These are phyloP conservation scores for Myzus persicae DNA, from an alignment of 1,140 invertebrate species.

Conservation along the genomic window DNA sequence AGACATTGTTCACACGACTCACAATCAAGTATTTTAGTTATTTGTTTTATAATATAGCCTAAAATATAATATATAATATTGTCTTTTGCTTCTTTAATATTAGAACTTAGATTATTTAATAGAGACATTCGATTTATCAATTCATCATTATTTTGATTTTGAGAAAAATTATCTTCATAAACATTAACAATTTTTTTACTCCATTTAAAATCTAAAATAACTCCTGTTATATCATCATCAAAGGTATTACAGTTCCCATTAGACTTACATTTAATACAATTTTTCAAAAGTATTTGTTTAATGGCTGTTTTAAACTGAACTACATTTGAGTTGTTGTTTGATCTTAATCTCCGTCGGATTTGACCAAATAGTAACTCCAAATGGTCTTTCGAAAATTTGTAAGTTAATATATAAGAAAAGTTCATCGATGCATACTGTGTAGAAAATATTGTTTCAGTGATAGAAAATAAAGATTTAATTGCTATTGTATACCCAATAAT, in stretches of 20 bases:
- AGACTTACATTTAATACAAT: neutral
- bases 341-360: neutral
- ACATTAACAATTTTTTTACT: neutral
- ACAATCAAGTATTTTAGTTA: neutral
- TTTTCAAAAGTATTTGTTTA: constrained; percentile 18
- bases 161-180: constrained; percentile 10
- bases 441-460: neutral
- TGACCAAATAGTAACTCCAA: constrained; percentile 3
- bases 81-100: too few relatives aligned
- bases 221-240: neutral
- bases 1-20: constrained; percentile 4
- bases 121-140: too few relatives aligned
- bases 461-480: neutral
- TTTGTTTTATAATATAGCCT: too few relatives aligned
- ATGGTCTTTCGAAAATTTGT: constrained; percentile 12
- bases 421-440: neutral
- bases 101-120: too few relatives aligned
- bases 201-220: constrained; percentile 17
- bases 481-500: neutral
- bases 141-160: too few relatives aligned
- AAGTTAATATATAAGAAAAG: neutral
- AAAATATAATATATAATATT: too few relatives aligned
- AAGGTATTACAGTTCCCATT: neutral
- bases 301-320: neutral
- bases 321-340: neutral